These are phyloP conservation scores for Apus apus DNA, from an alignment of 2,113 vertebrate genomes.

Conservation along the genomic window DNA sequence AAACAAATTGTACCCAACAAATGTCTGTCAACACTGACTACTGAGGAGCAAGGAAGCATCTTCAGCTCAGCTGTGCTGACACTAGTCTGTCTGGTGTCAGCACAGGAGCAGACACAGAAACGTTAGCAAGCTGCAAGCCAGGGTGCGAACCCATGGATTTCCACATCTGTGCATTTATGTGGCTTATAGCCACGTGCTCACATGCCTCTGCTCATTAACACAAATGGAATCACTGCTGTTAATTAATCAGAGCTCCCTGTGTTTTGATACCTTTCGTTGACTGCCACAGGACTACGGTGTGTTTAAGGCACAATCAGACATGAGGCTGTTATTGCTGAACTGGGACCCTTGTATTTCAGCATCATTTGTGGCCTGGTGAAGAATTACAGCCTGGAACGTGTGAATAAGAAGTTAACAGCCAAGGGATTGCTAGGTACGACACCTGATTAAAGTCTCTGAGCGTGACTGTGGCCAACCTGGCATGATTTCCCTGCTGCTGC, in stretches of 20 bases:
- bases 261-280: not conserved
- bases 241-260: not conserved
- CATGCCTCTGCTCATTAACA: accelerated
- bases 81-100: not conserved
- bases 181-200: not conserved
- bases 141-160: not conserved
- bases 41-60: not conserved
- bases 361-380: not conserved
- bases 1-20: not conserved
- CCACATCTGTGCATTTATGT: accelerated
- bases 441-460: not conserved
- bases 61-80: not conserved
- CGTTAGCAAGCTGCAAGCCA: accelerated
- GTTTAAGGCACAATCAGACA: not conserved
- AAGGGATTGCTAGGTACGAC: accelerated
- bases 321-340: not conserved
- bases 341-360: accelerated
- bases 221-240: not conserved
- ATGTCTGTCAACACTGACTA: not conserved
- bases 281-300: accelerated
- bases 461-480: accelerated
- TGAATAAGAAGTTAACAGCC: not conserved
- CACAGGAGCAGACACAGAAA: not conserved
- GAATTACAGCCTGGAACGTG: not conserved
- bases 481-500: not conserved